Conservation (phyloP, 2,113 vertebrate species). For the Nothobranchius kuhntae region DNA sequence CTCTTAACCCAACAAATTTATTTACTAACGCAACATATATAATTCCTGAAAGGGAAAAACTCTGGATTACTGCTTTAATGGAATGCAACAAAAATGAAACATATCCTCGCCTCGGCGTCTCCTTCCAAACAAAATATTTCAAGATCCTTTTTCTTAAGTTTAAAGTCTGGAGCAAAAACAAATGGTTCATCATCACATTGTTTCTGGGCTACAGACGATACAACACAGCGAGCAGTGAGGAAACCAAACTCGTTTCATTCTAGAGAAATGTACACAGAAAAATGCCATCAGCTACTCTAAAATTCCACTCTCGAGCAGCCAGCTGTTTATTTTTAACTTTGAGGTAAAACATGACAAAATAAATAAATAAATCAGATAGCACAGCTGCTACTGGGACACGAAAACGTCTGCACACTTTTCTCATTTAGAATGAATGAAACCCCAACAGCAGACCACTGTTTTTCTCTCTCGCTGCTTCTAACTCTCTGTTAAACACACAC, state of each 20-base stretch:
- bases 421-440: too few species aligned
- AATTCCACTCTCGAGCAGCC: neutral
- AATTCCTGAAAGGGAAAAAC: too few species aligned
- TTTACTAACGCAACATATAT: too few species aligned
- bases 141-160: too few species aligned
- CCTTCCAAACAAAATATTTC: too few species aligned
- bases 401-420: neutral
- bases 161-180: too few species aligned
- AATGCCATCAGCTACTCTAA: neutral
- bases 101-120: too few species aligned
- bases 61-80: too few species aligned
- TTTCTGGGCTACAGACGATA: neutral
- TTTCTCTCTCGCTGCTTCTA: neutral
- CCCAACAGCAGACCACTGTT: neutral
- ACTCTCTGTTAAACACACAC: neutral
- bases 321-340: neutral
- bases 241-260: neutral
- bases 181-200: neutral
- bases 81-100: too few species aligned
- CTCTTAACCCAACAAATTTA: too few species aligned
- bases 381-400: neutral
- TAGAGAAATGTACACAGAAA: neutral
- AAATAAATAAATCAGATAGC: neutral
- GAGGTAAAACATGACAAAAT: neutral
- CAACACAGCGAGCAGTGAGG: neutral